Evolutionary conservation across 2,797 vertebrate species (phyloP).

Genomic region (Lycodopsis pacificus): DNA sequence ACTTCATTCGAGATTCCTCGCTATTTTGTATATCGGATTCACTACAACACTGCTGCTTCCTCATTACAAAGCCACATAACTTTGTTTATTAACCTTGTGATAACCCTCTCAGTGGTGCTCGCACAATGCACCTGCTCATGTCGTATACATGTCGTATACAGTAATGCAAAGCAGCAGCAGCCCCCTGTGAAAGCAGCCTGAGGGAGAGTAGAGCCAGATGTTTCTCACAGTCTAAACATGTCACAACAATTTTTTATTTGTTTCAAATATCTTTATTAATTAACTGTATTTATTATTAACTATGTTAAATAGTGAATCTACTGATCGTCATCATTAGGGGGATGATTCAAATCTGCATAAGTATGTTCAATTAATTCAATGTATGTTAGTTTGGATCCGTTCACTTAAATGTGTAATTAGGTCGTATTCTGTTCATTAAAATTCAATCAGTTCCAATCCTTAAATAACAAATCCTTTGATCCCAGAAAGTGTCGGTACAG

Average conservation of each 20-base stretch:
- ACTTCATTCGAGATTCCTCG: not conserved
- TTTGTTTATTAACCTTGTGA: conserved; percentile 22
- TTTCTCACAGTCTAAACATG: conserved; percentile 29
- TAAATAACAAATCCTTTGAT: conserved; percentile 30
- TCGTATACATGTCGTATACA: not conserved
- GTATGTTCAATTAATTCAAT: conserved; percentile 12
- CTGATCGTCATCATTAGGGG: conserved; percentile 6
- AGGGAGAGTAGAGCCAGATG: conserved; percentile 23
- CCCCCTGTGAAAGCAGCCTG: not conserved
- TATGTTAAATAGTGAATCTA: not conserved
- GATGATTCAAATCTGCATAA: conserved; percentile 10
- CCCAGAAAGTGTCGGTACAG: not conserved
- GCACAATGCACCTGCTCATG: not conserved
- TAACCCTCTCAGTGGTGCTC: not conserved
- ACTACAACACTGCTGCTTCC: not conserved
- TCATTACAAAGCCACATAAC: not conserved
- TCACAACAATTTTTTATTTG: not conserved
- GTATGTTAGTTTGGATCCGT: conserved; percentile 10
- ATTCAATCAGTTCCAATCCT: conserved; percentile 25
- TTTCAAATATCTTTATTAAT: not conserved
- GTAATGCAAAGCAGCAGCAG: conserved; percentile 22
- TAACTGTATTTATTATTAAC: not conserved
- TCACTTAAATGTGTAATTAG: conserved; percentile 30
- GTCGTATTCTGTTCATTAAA: conserved; percentile 33
- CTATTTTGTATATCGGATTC: not conserved